phyloP scores from a whole-genome alignment of 2,113 vertebrate species.

The Arenaria interpres region DNA sequence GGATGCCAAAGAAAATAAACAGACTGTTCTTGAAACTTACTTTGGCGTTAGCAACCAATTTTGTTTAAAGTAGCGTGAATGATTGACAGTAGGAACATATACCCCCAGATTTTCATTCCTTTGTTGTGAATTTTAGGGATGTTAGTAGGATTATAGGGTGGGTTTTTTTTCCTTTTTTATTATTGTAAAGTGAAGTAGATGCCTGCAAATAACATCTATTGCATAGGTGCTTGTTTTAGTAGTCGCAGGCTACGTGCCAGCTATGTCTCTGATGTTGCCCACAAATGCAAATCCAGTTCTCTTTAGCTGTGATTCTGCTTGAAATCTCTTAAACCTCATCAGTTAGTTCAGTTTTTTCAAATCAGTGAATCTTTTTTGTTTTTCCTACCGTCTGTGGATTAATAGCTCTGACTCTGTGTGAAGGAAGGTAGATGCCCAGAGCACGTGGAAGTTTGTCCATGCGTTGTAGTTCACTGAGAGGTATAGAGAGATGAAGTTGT shows the following conservation, averaged over 20 bases:
- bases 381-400: neutral
- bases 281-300: neutral
- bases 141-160: neutral
- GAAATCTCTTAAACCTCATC: neutral
- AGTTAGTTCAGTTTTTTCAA: neutral
- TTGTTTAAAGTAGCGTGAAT: constrained; percentile 56
- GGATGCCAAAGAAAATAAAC: constrained; percentile 71
- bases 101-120: constrained; percentile 14
- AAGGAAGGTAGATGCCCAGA: neutral
- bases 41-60: neutral
- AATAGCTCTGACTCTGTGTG: neutral
- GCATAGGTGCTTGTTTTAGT: neutral
- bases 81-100: constrained; percentile 16
- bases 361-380: neutral
- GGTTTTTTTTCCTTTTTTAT: neutral
- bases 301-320: neutral
- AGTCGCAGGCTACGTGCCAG: neutral
- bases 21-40: constrained; percentile 59
- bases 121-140: constrained; percentile 11
- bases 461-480: neutral
- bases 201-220: neutral
- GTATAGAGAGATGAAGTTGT: neutral
- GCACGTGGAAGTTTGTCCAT: neutral
- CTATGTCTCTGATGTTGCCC: neutral
- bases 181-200: neutral